Evolutionary conservation across 2,113 vertebrate genomes (phyloP).

Genomic region (Asarcornis scutulata): DNA sequence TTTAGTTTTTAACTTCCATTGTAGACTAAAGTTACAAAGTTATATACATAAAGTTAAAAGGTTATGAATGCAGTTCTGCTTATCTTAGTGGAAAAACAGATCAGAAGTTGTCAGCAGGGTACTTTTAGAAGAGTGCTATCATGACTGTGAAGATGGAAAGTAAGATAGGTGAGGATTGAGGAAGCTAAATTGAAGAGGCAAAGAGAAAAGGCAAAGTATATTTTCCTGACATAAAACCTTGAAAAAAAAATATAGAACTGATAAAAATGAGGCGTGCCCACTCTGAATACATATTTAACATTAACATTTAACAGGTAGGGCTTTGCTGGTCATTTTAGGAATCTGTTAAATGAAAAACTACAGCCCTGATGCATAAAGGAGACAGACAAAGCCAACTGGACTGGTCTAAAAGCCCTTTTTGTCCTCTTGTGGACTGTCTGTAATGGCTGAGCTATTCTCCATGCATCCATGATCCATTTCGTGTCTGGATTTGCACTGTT

Average conservation of each 20-base stretch:
- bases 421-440: not conserved
- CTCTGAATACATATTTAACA: not conserved
- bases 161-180: constrained; percentile 28
- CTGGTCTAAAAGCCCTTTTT: not conserved
- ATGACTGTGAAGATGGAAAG: not conserved
- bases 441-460: not conserved
- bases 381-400: not conserved
- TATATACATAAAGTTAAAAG: constrained; percentile 12
- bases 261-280: not conserved
- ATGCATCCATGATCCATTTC: not conserved
- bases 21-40: not conserved
- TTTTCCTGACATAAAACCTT: not conserved
- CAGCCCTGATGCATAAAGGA: not conserved
- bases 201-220: not conserved
- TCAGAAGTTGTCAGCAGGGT: not conserved
- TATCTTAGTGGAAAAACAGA: constrained; percentile 40
- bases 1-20: not conserved
- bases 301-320: not conserved
- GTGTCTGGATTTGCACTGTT: not conserved
- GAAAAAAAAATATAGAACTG: not conserved
- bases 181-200: not conserved
- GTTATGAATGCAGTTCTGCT: constrained; percentile 37
- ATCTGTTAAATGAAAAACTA: not conserved
- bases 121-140: constrained; percentile 14
- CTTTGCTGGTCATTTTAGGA: not conserved